These are phyloP conservation scores for Chanos chanos DNA, from an alignment of 2,797 vertebrate species.

Conservation along the genomic window DNA sequence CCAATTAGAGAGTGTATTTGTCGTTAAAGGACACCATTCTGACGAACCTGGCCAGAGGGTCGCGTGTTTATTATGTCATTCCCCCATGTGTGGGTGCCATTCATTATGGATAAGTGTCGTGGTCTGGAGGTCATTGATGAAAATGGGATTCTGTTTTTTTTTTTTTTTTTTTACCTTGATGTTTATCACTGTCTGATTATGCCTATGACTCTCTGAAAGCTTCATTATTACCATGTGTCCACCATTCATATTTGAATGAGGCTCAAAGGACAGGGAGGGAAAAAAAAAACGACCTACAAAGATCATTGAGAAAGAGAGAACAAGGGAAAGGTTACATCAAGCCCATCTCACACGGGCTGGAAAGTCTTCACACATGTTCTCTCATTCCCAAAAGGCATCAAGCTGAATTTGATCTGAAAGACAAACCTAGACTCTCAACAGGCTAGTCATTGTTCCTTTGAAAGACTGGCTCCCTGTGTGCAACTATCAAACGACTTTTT, in stretches of 20 bases:
- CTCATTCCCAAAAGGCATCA: slow-evolving; percentile 28
- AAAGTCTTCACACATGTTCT: slow-evolving; percentile 43
- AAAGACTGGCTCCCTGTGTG: slow-evolving; percentile 34
- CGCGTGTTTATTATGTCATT: slow-evolving; percentile 70
- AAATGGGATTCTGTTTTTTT: slow-evolving; percentile 53
- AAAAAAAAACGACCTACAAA: slow-evolving; percentile 42
- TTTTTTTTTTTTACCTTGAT: no score
- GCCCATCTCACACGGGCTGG: slow-evolving; percentile 25
- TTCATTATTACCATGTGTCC: slow-evolving; percentile 57
- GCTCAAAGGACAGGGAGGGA: slow-evolving; percentile 48
- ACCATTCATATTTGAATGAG: slow-evolving; percentile 46
- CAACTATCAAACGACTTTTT: slow-evolving; percentile 50
- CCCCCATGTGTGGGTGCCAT: slow-evolving; percentile 35
- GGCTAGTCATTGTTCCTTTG: slow-evolving; percentile 41
- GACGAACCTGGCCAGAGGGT: slow-evolving; percentile 61
- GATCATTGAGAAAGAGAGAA: slow-evolving; percentile 29
- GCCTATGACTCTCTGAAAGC: slow-evolving; percentile 60
- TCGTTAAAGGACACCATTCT: slow-evolving; percentile 60
- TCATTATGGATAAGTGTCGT: slow-evolving; percentile 56
- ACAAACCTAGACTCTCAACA: slow-evolving; percentile 45
- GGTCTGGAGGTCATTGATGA: slow-evolving; percentile 55
- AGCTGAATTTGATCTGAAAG: slow-evolving; percentile 45
- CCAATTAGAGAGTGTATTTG: slow-evolving; percentile 65
- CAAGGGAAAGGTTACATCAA: slow-evolving; percentile 31
- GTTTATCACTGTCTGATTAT: slow-evolving; percentile 56